phyloP scores from a whole-genome alignment of 2,888 invertebrate genomes.

The Homarus gammarus region DNA sequence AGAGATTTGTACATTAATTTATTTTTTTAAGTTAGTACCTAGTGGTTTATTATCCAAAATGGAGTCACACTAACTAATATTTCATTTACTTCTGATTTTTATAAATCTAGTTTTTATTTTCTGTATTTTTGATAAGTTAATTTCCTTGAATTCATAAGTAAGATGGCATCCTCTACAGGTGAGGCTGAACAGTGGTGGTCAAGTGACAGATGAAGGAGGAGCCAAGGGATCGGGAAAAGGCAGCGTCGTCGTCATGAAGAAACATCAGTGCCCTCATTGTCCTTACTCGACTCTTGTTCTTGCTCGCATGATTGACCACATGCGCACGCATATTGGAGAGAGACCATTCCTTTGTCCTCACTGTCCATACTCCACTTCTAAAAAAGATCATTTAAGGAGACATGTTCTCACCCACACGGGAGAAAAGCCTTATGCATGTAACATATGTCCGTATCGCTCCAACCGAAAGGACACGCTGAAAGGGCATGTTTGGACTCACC shows the following conservation, averaged over 20 bases:
- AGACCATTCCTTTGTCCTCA: constrained; percentile 67
- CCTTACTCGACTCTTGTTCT: constrained; percentile 51
- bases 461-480: constrained; percentile 62
- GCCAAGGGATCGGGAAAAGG: constrained; percentile 42
- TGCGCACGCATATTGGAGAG: constrained; percentile 68
- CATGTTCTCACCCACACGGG: constrained; percentile 68
- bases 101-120: not conserved
- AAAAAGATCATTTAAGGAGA: constrained; percentile 60
- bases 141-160: constrained; percentile 51
- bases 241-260: constrained; percentile 27
- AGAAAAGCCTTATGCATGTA: constrained; percentile 70
- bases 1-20: not conserved
- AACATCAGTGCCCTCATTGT: constrained; percentile 60
- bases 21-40: not conserved
- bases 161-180: constrained; percentile 64
- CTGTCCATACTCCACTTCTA: constrained; percentile 61
- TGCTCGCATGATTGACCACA: constrained; percentile 60
- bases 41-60: not conserved
- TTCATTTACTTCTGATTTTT: constrained; percentile 9
- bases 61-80: not conserved
- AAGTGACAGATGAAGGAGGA: constrained; percentile 57
- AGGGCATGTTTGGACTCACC: constrained; percentile 59
- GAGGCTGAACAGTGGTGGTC: constrained; percentile 55
- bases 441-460: constrained; percentile 61
- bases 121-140: constrained; percentile 45